Evolutionary conservation across 2,113 vertebrate species (phyloP), one percentile per base, ranked within the genome.

Genomic region (Oreochromis niloticus): DNA sequence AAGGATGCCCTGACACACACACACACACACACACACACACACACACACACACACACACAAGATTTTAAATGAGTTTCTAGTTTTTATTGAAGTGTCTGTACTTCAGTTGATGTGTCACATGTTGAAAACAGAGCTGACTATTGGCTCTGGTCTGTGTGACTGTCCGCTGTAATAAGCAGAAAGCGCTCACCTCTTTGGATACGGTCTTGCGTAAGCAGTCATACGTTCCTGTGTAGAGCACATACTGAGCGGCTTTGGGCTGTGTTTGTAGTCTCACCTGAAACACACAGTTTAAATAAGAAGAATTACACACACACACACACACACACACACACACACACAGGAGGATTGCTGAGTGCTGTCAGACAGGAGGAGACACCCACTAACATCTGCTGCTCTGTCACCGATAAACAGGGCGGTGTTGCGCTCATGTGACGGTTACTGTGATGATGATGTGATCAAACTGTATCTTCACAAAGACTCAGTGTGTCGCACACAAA

Each of bases 221-320:
- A 5, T 94, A 95, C 0, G 96, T 94, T 48, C 96, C 96, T 3
- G 48, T 94, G 93, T 96, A 97, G 80, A 95, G 56, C 6, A 92
- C 91, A 54, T 83, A 48, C 55, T 91, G 93, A 59, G 86, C 4
- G 30, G 86, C 93, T 94, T 92, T 96, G 50, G 94, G 93, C 79
- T 97, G 97, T 3, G 96, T 97, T 84, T 97, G 96, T 3, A 97
- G 95, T 27, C 96, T 95, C 68, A 97, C 96, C 97, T 97, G 90
- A 9, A 86, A 27, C 13, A 63, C 54, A 50, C 43, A 50, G 63
- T 68, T 39, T 68, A n/a, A 41, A 13, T 68, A 41, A n/a, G 11
- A 66, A 66, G 59, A 66, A n/a, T 66, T 7, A 75, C 22, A 75
- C 4, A 27, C 6, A 27, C 39, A 43, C 19, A 41, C 12, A 61